A percentile compares a stretch with the other conserved stretches of the same genome.
These are phyloP conservation scores for Meiosimyza platycephala DNA, from an alignment of 2,888 invertebrate genomes.

Conservation along the genomic window DNA sequence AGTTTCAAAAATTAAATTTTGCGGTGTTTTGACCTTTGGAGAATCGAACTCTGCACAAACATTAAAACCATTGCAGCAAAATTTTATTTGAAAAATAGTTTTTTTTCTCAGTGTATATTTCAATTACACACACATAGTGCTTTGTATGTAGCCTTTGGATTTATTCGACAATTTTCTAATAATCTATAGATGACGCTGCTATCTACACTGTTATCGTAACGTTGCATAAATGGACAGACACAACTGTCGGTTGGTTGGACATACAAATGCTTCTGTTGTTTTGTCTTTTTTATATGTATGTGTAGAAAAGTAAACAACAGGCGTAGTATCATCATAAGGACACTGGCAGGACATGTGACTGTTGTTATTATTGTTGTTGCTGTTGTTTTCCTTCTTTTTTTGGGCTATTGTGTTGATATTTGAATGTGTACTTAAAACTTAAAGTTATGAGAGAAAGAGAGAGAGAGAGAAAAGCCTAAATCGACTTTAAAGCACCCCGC, in stretches of 20 bases:
- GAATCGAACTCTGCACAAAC: too few species aligned
- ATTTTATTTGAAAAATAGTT: too few species aligned
- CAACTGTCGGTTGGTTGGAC: constrained; percentile 30
- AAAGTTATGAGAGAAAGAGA: constrained; percentile 12
- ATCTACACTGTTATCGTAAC: constrained; percentile 41
- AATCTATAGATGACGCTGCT: constrained; percentile 47
- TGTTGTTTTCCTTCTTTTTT: background rate
- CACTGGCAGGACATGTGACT: too few species aligned
- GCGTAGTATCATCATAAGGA: constrained; percentile 31
- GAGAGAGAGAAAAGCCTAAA: constrained; percentile 25
- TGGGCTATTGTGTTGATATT: constrained; percentile 27
- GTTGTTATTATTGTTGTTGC: background rate
- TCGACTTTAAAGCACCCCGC: background rate
- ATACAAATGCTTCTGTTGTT: too few species aligned
- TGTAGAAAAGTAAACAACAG: constrained; percentile 44
- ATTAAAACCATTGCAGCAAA: too few species aligned
- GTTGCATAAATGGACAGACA: constrained; percentile 29
- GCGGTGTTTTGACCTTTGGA: too few species aligned
- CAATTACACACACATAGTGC: too few species aligned
- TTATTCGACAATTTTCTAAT: constrained; percentile 37
- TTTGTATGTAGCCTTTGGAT: background rate
- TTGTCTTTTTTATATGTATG: too few species aligned
- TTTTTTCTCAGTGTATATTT: too few species aligned
- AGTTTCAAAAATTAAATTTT: too few species aligned
- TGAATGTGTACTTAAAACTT: constrained; percentile 34